Evolutionary conservation across 37 sponge, comb jelly and placozoan species (phyloP).

Genomic region (Hexactinellida sp.): DNA sequence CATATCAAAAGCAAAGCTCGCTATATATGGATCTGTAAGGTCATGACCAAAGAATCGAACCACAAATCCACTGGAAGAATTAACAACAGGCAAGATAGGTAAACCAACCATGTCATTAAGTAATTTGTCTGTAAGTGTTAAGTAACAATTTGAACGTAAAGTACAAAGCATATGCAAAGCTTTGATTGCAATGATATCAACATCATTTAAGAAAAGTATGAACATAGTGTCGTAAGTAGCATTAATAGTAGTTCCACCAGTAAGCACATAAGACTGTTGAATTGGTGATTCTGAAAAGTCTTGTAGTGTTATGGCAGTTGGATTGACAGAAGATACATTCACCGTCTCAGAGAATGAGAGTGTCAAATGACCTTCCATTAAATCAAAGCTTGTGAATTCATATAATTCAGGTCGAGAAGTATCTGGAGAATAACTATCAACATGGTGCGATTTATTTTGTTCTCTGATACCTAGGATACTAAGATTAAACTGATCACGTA

Average conservation of each 20-base stretch:
- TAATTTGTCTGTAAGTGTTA: constrained; percentile 53
- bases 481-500: constrained; percentile 63
- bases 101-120: constrained; percentile 58
- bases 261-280: constrained; percentile 33
- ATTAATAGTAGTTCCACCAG: constrained; percentile 48
- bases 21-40: constrained; percentile 30
- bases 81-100: constrained; percentile 25
- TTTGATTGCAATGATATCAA: constrained; percentile 38
- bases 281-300: constrained; percentile 44
- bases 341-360: constrained; percentile 78
- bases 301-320: constrained; percentile 49
- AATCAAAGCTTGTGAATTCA: constrained; percentile 61
- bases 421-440: constrained; percentile 38
- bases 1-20: constrained; percentile 45
- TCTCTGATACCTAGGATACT: constrained; percentile 57
- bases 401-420: constrained; percentile 44
- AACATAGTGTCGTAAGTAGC: constrained; percentile 38
- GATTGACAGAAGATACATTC: constrained; percentile 42
- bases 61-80: constrained; percentile 41
- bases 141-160: constrained; percentile 71
- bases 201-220: constrained; percentile 24
- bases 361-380: constrained; percentile 34
- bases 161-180: constrained; percentile 53
- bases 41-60: constrained; percentile 46
- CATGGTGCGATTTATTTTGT: constrained; percentile 40